These are phyloP conservation scores for Macropus fuliginosus DNA, from an alignment of 2,797 vertebrate species.

Conservation along the genomic window DNA sequence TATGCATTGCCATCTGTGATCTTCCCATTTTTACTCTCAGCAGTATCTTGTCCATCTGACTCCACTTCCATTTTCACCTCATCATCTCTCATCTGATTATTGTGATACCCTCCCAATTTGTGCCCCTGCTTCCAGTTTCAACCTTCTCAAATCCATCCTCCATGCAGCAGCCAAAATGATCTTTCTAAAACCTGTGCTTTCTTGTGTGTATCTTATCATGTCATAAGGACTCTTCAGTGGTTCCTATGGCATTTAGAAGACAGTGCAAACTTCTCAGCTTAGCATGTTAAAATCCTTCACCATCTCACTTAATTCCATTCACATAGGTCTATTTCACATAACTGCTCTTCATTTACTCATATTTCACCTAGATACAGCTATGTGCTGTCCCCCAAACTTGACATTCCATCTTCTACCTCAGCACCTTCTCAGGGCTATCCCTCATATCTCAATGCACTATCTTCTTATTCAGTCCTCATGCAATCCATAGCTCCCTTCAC, in stretches of 20 bases:
- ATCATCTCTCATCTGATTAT: not conserved
- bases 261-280: not conserved
- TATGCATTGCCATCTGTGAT: not conserved
- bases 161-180: not conserved
- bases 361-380: not conserved
- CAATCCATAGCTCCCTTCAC: not conserved
- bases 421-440: too few species aligned
- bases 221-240: not conserved
- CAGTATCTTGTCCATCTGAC: too few species aligned
- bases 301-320: too few species aligned
- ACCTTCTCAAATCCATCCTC: not conserved
- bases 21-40: too few species aligned
- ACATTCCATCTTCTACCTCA: not conserved
- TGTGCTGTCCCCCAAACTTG: not conserved
- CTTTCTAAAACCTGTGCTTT: not conserved
- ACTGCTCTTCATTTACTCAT: not conserved
- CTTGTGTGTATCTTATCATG: not conserved
- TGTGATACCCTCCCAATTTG: not conserved
- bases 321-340: too few species aligned
- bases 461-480: too few species aligned
- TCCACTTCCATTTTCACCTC: not conserved
- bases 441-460: too few species aligned
- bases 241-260: not conserved
- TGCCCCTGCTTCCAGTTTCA: not conserved
- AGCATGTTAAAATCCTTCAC: too few species aligned